phyloP scores from a whole-genome alignment of 2,797 vertebrate genomes.

The Meriones psammophilus region DNA sequence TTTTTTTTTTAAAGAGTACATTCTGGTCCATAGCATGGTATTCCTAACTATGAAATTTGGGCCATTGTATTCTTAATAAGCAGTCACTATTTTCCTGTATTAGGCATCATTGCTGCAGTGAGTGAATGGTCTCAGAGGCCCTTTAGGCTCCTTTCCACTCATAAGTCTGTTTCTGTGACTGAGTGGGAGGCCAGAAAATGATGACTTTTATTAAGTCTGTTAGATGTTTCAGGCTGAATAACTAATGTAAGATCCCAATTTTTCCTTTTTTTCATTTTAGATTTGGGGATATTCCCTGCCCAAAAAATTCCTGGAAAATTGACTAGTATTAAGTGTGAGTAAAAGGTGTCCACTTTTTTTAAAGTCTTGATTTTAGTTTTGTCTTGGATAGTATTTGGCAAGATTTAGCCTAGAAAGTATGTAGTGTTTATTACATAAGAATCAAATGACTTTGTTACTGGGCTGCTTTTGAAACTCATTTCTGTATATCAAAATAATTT shows the following conservation, averaged over 20 bases:
- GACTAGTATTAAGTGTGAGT: conserved; percentile 88
- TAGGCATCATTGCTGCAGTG: conserved; percentile 67
- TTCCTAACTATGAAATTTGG: conserved; percentile 28
- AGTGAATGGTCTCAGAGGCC: conserved; percentile 57
- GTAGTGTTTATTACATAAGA: conserved; percentile 75
- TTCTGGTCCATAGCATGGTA: conserved; percentile 46
- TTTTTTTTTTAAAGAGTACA: conserved; percentile 23
- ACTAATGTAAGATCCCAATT: conserved; percentile 83
- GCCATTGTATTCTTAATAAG: conserved; percentile 51
- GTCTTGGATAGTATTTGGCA: conserved; percentile 80
- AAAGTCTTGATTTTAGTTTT: conserved; percentile 82
- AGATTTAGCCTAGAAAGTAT: conserved; percentile 79
- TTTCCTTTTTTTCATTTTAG: conserved; percentile 88
- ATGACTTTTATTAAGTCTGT: conserved; percentile 78
- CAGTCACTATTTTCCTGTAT: conserved; percentile 47
- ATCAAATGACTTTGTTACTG: conserved; percentile 77
- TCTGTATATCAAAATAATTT: conserved; percentile 71
- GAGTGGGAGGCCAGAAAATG: conserved; percentile 79
- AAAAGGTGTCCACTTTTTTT: conserved; percentile 86
- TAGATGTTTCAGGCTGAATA: conserved; percentile 70
- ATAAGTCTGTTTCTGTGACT: conserved; percentile 64
- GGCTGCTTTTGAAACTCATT: conserved; percentile 81
- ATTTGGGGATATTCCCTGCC: conserved; percentile 87
- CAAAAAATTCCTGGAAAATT: conserved; percentile 85
- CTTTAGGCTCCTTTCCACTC: conserved; percentile 74